phyloP scores from a whole-genome alignment of 2,888 invertebrate species.

The Tribolium freemani region DNA sequence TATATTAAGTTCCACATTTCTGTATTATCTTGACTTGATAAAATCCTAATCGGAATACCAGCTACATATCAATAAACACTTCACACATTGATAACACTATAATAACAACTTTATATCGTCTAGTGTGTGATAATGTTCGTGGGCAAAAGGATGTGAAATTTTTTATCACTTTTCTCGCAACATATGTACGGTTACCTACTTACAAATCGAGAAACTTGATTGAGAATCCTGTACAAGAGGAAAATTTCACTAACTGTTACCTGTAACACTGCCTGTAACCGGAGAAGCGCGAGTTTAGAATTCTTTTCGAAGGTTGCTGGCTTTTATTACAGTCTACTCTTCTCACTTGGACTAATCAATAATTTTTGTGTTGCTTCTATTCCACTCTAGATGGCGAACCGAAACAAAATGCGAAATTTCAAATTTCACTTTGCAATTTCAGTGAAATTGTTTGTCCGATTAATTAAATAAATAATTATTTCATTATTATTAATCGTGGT shows the following conservation, averaged over 20 bases:
- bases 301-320: background rate
- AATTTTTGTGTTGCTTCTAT: conserved; percentile 3
- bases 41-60: background rate
- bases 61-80: conserved; percentile 3
- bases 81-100: conserved; percentile 13
- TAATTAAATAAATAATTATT: background rate
- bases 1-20: background rate
- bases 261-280: too few species aligned
- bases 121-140: conserved; percentile 10
- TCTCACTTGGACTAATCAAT: conserved; percentile 14
- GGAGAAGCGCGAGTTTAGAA: background rate
- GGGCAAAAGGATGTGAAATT: background rate
- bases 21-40: background rate
- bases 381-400: conserved; percentile 9
- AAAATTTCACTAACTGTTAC: background rate
- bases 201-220: background rate
- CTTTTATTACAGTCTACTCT: background rate
- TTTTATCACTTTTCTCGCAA: background rate
- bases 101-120: conserved; percentile 12
- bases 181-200: conserved; percentile 5
- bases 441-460: background rate
- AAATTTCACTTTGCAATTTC: background rate
- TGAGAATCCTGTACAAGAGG: background rate
- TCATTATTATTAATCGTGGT: background rate
- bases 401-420: background rate